Evolutionary conservation across 2,113 vertebrate species (phyloP).

Genomic region (Zapornia atra): DNA sequence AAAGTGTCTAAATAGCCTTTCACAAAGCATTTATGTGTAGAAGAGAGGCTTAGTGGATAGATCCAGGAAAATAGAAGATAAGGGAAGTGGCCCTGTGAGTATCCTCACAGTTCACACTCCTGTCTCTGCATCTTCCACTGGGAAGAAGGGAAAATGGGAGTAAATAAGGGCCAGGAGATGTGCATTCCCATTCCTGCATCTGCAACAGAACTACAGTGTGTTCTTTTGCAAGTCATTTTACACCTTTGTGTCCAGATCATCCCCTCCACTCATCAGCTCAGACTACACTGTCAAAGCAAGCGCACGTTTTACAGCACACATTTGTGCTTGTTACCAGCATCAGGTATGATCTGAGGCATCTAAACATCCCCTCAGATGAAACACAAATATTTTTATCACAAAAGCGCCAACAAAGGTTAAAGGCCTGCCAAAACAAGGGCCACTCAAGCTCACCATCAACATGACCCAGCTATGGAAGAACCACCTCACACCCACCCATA

Average conservation of each 20-base stretch:
- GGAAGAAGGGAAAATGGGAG: background rate
- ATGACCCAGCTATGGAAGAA: background rate
- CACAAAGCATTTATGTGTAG: background rate
- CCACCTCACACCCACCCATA: background rate
- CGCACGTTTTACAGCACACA: background rate
- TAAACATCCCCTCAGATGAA: background rate
- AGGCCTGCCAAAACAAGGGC: background rate
- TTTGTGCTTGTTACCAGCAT: background rate
- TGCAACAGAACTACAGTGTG: background rate
- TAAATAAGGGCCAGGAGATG: background rate
- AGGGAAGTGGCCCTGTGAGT: background rate
- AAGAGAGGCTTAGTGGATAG: background rate
- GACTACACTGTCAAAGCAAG: background rate
- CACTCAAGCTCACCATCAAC: background rate
- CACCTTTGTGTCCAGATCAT: background rate
- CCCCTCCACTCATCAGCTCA: background rate
- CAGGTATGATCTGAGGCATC: background rate
- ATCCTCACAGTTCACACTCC: background rate
- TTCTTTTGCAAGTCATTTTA: background rate
- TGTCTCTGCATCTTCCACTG: background rate
- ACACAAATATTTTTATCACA: background rate
- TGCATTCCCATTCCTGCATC: background rate
- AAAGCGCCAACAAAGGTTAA: background rate
- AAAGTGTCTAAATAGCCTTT: background rate
- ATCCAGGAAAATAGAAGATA: background rate